Base-by-base conservation (phyloP, 2,888 invertebrate species). In the Hydroisotoma schaefferi region DNA sequence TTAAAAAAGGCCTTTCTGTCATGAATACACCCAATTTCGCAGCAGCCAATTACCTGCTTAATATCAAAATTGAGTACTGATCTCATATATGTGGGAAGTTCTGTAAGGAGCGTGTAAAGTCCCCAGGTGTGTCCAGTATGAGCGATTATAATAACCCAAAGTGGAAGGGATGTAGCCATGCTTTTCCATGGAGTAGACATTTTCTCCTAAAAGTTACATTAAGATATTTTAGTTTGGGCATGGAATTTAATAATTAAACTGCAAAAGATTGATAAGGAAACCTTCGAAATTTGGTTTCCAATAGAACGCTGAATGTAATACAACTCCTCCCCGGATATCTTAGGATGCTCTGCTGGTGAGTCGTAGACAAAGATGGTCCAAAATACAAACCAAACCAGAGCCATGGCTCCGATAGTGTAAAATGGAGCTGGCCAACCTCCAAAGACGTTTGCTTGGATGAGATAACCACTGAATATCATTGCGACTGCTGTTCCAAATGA, bases 401-500 rank as follows among this genome's bases (percentile, higher is more conserved):
- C 88, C 25, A 88, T 76, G 1, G 84, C 77, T 0, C 92, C 92
- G 73, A 91, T 90, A 54, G 90, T 78, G 75, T 93, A 93, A 79
- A 93, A 93, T 40, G 90, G 88, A 6, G 90, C 81, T 0, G 91
- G 90, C 93, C 93, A 93, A 1, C 92, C 92, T 15, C 85, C 87
- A 69, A 81, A 82, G 62, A 83, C 83, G 46, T 85, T 82, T 49
- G 87, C 78, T 0, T 87, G 87, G 74, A 91, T 92, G 0, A 93
- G 79, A 83, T 87, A 87, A 0, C 91, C 91, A 2, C 89, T 87
- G 69, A 90, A 76, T 0, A 92, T 91, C 73, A 93, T 79, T 0
- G 90, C 90, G 62, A 91, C 81, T 2, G 94, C 89, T 59, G 93
- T 93, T 37, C 94, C 94, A 75, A 94, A 87, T 77, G 92, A 91